Evolutionary conservation across 1,140 invertebrate genomes (phyloP), one percentile per base, ranked within the genome.

Genomic region (Phocides pigmalion): DNA sequence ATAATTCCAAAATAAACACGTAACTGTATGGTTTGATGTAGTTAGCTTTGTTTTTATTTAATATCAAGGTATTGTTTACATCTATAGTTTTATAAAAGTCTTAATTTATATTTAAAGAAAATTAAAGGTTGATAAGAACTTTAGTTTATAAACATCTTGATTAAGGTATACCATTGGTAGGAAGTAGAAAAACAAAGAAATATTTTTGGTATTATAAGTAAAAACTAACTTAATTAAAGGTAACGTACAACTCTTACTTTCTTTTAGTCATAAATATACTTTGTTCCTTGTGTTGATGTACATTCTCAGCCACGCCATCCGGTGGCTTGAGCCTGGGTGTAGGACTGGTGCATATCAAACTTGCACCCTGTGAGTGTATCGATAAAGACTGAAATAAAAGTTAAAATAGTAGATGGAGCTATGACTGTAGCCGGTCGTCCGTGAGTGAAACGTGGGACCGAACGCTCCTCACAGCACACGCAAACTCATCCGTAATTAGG

Each of bases 221-320:
- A 37, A 47, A 47, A 47, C 4, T 4, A 37, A 47, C 39, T 53
- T 37, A 11, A 22, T 19, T 39, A 22, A 37, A 22, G 61, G 64
- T 66, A 54, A 77, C 72, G 68, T 73, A 72, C 56, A 50, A 75
- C 81, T 86, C 76, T 88, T 88, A 88, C 84, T 89, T 89, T 89
- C 76, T 49, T 82, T 73, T 76, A 79, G 69, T 76, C 46, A 72
- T 78, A 72, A 74, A 76, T 74, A 78, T 68, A 58, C 56, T 56
- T 62, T 72, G 69, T 84, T 86, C 79, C 80, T 82, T 72, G 67
- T 79, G 68, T 72, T 68, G 69, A 50, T 49, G 41, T 50, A 64
- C 51, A 79, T 81, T 74, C 75, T 75, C 66, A 66, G 69, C 71
- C 56, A 72, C 68, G 72, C 66, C 61, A 72, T 50, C 49, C 54